A percentile compares a stretch with the other conserved stretches of the same genome.
phyloP scores from a whole-genome alignment of 2,797 vertebrate species.

The Macrochelys suwanniensis region DNA sequence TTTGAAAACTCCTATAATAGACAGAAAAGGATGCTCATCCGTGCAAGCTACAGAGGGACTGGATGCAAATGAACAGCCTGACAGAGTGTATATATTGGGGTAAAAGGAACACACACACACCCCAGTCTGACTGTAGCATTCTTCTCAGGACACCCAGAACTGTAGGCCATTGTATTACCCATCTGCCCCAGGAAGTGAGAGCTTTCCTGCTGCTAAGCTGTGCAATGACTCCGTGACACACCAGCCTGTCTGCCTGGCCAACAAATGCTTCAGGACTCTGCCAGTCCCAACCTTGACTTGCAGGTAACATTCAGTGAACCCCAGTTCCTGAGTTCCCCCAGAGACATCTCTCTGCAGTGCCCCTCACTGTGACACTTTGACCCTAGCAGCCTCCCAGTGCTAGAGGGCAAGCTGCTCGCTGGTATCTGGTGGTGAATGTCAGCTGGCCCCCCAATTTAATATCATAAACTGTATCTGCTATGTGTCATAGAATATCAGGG shows the following conservation, averaged over 20 bases:
- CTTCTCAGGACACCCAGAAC: background rate
- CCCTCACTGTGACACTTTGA: background rate
- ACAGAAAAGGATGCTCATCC: background rate
- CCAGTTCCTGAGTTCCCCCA: background rate
- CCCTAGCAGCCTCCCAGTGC: background rate
- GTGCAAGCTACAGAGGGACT: background rate
- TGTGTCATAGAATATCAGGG: background rate
- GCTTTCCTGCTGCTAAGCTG: background rate
- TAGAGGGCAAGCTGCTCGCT: background rate
- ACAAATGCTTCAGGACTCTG: background rate
- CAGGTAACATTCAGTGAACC: background rate
- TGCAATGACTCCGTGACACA: background rate
- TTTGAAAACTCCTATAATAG: background rate
- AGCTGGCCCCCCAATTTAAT: background rate
- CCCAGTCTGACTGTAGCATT: background rate
- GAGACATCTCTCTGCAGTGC: background rate
- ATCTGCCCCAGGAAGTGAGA: background rate
- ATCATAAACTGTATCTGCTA: background rate
- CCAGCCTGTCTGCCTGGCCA: background rate
- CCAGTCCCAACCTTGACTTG: background rate
- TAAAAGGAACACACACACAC: no score
- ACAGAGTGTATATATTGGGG: no score
- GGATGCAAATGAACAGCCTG: background rate
- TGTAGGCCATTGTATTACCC: background rate
- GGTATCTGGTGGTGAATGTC: no score